phyloP scores from a whole-genome alignment of 1,140 invertebrate genomes.

The Zaprionus camerounensis region DNA sequence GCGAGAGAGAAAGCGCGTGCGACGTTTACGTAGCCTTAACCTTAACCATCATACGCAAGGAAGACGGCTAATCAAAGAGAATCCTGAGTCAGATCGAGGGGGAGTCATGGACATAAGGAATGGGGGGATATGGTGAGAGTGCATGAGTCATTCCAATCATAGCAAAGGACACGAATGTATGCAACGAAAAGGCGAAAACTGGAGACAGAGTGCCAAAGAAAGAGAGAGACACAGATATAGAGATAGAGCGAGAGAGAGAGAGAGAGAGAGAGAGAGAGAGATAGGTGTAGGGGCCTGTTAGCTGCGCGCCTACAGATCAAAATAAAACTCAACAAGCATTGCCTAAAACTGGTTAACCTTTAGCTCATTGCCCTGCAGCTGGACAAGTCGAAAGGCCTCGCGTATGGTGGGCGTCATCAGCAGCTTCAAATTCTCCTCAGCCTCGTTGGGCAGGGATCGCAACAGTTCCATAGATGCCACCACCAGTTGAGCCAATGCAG shows the following conservation, averaged over 20 bases:
- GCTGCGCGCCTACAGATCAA: slow-evolving; percentile 82
- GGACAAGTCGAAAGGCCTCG: slow-evolving; percentile 82
- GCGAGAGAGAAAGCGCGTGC: slow-evolving; percentile 26
- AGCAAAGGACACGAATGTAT: not conserved
- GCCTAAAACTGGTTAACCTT: slow-evolving; percentile 84
- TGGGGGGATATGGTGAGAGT: slow-evolving; percentile 15
- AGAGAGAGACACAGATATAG: slow-evolving; percentile 16
- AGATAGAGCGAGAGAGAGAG: not conserved
- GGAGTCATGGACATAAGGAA: not conserved
- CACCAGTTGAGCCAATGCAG: slow-evolving; percentile 78
- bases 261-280: slow-evolving; percentile 7
- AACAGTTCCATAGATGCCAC: slow-evolving; percentile 83
- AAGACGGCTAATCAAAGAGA: slow-evolving; percentile 11
- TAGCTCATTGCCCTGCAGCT: slow-evolving; percentile 83
- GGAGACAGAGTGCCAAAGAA: slow-evolving; percentile 3
- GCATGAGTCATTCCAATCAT: slow-evolving; percentile 13
- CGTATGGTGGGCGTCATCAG: slow-evolving; percentile 83
- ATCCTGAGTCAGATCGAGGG: slow-evolving; percentile 1
- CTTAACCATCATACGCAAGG: slow-evolving; percentile 26
- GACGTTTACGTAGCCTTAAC: slow-evolving; percentile 36
- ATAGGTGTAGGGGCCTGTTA: slow-evolving; percentile 57
- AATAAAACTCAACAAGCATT: slow-evolving; percentile 84
- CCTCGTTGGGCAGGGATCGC: slow-evolving; percentile 74
- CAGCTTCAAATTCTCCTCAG: slow-evolving; percentile 78
- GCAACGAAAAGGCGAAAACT: slow-evolving; percentile 2